Conservation (phyloP, 2,113 vertebrate species). For the Bubo bubo region DNA sequence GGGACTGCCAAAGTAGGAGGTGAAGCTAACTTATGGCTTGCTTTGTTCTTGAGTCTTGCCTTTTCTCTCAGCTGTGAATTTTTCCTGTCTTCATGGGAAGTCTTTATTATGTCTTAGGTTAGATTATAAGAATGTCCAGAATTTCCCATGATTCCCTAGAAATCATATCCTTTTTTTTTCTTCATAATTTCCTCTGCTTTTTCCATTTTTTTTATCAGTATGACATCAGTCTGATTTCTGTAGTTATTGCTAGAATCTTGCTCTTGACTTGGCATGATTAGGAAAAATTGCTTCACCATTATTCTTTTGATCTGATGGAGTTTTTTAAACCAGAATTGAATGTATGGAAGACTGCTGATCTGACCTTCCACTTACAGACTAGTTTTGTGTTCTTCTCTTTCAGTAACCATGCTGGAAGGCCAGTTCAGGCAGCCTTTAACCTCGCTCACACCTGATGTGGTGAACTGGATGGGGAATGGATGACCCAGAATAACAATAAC, state of each 20-base stretch:
- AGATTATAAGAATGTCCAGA: not conserved
- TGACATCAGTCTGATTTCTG: not conserved
- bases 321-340: not conserved
- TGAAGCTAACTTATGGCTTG: not conserved
- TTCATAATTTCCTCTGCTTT: not conserved
- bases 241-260: not conserved
- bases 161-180: not conserved
- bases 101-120: not conserved
- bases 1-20: not conserved
- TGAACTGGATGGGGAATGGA: not conserved
- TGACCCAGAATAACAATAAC: not conserved
- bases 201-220: not conserved
- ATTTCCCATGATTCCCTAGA: not conserved
- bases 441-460: not conserved
- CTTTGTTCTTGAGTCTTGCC: not conserved
- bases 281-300: not conserved
- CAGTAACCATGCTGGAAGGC: not conserved
- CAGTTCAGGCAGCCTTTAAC: not conserved
- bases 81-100: not conserved
- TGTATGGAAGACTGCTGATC: not conserved
- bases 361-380: not conserved
- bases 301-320: not conserved
- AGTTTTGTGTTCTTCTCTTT: not conserved
- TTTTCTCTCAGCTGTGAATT: not conserved
- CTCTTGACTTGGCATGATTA: not conserved